These are phyloP conservation scores for Zhuqinia jingwanae DNA, from an alignment of 2,888 invertebrate genomes.

Conservation along the genomic window DNA sequence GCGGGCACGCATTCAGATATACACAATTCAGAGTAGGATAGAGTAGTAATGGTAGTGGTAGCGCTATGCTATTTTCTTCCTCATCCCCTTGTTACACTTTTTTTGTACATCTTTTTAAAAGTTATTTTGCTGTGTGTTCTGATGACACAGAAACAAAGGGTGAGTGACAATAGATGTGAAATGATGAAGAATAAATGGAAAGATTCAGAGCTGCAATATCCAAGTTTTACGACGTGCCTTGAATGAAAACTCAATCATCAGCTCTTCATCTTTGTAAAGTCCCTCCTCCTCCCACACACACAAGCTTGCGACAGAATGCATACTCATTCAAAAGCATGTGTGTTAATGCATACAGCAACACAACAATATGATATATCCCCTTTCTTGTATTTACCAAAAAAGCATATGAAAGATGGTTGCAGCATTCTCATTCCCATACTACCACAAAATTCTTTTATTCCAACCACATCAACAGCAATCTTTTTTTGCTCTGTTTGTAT, in stretches of 20 bases:
- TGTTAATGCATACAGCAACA: too few species aligned
- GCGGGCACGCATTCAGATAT: background rate
- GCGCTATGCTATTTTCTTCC: background rate
- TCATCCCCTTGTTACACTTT: conserved; percentile 1
- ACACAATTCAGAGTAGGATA: background rate
- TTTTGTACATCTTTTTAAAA: too few species aligned
- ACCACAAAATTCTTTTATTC: conserved; percentile 29
- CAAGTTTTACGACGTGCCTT: conserved; percentile 62
- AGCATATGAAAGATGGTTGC: background rate
- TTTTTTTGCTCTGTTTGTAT: conserved; percentile 46
- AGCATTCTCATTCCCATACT: background rate
- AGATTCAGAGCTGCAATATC: conserved; percentile 59
- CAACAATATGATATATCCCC: background rate
- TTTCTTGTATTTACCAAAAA: too few species aligned
- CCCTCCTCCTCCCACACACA: background rate
- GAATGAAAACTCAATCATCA: conserved; percentile 65
- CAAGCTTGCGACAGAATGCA: background rate
- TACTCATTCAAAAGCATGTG: background rate
- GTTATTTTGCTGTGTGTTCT: background rate
- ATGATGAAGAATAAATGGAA: conserved; percentile 65
- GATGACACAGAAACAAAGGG: conserved; percentile 51
- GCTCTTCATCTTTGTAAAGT: background rate
- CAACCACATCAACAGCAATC: conserved; percentile 40
- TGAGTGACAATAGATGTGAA: conserved; percentile 69
- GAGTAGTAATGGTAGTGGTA: background rate